phyloP scores from a whole-genome alignment of 2,113 vertebrate genomes.

The Podocnemis expansa region DNA sequence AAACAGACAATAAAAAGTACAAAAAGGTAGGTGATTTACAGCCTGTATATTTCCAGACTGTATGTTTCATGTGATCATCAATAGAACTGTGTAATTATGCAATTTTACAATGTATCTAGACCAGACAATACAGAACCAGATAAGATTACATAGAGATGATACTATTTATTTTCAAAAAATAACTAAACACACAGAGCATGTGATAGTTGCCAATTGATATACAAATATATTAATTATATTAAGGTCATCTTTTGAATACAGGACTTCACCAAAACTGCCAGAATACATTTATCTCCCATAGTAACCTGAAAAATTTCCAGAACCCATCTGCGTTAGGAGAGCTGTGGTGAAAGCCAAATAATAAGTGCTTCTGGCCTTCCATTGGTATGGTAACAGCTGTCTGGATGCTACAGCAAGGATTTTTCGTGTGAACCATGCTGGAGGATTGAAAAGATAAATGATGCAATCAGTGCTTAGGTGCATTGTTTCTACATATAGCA shows the following conservation, averaged over 20 bases:
- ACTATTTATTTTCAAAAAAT: conserved; percentile 41
- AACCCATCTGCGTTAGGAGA: conserved; percentile 40
- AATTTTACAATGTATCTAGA: neutral
- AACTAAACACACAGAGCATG: conserved; percentile 55
- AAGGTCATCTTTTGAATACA: conserved; percentile 68
- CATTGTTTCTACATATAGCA: neutral
- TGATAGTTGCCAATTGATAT: conserved; percentile 50
- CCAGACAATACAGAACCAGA: neutral
- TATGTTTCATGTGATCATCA: neutral
- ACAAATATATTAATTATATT: conserved; percentile 67
- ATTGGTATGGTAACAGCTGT: neutral
- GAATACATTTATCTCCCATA: conserved; percentile 48
- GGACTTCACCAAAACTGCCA: conserved; percentile 47
- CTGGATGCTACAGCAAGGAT: neutral
- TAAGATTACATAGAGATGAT: neutral
- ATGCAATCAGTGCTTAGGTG: neutral
- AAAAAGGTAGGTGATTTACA: neutral
- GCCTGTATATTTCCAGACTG: neutral
- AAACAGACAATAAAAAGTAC: neutral
- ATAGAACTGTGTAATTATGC: neutral
- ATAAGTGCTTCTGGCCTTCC: neutral
- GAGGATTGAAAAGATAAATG: neutral
- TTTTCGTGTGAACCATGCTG: neutral
- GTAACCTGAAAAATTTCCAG: conserved; percentile 22
- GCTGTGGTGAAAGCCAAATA: conserved; percentile 29